A percentile compares a stretch with the other conserved stretches of the same genome.
phyloP scores from a whole-genome alignment of 2,797 vertebrate species.

The Lepilemur ruficaudatus region DNA sequence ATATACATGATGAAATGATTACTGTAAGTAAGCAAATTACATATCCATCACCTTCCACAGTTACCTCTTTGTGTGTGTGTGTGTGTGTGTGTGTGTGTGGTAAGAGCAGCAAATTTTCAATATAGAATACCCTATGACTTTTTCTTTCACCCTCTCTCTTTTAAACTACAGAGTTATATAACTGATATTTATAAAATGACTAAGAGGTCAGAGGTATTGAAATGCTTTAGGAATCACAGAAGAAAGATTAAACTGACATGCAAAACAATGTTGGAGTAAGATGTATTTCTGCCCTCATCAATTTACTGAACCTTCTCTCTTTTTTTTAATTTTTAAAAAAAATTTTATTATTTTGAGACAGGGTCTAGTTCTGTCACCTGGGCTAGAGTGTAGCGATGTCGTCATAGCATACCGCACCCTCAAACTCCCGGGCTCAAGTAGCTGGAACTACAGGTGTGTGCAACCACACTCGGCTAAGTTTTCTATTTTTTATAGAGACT shows the following conservation, averaged over 20 bases:
- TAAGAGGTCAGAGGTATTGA: slow-evolving; percentile 15
- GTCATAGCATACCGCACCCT: not conserved
- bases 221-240: slow-evolving; percentile 23
- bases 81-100: no score
- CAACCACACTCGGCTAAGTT: not conserved
- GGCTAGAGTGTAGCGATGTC: not conserved
- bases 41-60: not conserved
- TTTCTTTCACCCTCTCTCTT: not conserved
- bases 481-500: not conserved
- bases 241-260: slow-evolving; percentile 54
- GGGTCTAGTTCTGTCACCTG: not conserved
- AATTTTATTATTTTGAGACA: not conserved
- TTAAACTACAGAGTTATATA: slow-evolving; percentile 39
- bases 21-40: not conserved
- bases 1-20: not conserved
- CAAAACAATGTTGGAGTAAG: not conserved
- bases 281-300: not conserved
- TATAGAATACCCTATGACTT: not conserved
- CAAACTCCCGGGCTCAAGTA: not conserved
- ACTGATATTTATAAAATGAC: slow-evolving; percentile 49
- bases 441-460: not conserved
- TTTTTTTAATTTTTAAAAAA: not conserved
- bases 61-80: not conserved
- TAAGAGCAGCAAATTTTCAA: not conserved
- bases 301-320: not conserved